Conservation (phyloP, 2,113 vertebrate species). For the Callopanchax toddi region DNA sequence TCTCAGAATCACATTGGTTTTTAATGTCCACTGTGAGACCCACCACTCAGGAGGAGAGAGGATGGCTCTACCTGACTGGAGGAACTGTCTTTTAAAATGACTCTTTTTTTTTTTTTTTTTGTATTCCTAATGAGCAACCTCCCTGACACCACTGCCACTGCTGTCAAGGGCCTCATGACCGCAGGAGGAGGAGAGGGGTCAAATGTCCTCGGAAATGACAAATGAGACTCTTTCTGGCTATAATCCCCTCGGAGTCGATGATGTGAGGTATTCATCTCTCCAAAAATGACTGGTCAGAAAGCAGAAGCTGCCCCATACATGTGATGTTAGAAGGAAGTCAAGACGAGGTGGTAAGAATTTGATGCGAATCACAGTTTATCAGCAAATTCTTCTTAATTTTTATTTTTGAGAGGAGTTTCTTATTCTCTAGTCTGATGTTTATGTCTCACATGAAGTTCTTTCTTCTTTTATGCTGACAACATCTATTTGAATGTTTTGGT, state of each 20-base stretch:
- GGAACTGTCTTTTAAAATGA: constrained; percentile 36
- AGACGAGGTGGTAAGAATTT: no score
- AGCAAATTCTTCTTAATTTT: no score
- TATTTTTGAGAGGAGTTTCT: no score
- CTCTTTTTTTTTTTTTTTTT: constrained; percentile 52
- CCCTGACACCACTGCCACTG: constrained; percentile 49
- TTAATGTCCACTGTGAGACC: constrained; percentile 26
- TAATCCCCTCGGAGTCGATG: constrained; percentile 25
- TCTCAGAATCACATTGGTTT: constrained; percentile 38
- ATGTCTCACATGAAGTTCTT: no score
- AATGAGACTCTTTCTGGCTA: constrained; percentile 13
- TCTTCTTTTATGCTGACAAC: no score
- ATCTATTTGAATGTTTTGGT: no score
- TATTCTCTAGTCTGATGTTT: no score
- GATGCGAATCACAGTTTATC: no score
- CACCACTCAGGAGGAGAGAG: constrained; percentile 4
- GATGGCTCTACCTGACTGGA: not conserved
- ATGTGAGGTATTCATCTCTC: no score
- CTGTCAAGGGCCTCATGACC: constrained; percentile 53
- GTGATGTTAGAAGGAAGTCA: no score
- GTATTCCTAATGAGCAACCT: constrained; percentile 53
- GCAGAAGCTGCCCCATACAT: no score
- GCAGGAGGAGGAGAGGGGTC: constrained; percentile 16
- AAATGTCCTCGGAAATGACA: constrained; percentile 42
- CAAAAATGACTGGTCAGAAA: no score